Percentiles rank a stretch among this genome's conserved stretches.
phyloP scores from a whole-genome alignment of 2,113 vertebrate species.

The Brachypteracias leptosomus region DNA sequence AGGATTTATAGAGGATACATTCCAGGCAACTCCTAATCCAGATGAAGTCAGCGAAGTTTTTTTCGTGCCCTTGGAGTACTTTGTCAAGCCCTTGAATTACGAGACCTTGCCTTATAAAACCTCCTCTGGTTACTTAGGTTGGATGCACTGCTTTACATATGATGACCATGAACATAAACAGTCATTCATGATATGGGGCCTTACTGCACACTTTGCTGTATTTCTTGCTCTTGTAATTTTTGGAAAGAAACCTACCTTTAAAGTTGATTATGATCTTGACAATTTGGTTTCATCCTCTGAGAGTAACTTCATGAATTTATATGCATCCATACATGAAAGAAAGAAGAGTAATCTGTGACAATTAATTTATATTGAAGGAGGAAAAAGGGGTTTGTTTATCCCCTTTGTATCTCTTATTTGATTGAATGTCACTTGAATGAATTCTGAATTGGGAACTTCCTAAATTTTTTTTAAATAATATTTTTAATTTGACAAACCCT shows the following conservation, averaged over 20 bases:
- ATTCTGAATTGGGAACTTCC: not conserved
- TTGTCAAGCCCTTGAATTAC: conserved; percentile 75
- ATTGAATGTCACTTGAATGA: not conserved
- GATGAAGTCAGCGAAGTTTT: conserved; percentile 90
- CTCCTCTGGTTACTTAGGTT: not conserved
- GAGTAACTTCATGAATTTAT: conserved; percentile 13
- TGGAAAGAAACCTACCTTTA: conserved; percentile 77
- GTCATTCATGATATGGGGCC: conserved; percentile 83
- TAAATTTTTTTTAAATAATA: not conserved
- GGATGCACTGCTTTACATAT: conserved; percentile 79
- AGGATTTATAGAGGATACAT: conserved; percentile 85
- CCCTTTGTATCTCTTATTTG: not conserved
- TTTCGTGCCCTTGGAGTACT: conserved; percentile 85
- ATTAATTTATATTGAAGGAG: not conserved
- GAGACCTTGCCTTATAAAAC: not conserved
- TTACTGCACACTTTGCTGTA: conserved; percentile 83
- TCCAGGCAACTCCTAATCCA: conserved; percentile 81
- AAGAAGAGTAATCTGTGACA: conserved; percentile 80
- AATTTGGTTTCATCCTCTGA: conserved; percentile 68
- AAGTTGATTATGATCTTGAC: conserved; percentile 75
- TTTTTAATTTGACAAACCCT: not conserved
- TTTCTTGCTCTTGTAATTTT: conserved; percentile 79
- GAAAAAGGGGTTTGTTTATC: not conserved
- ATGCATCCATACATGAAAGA: not conserved
- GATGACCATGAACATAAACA: conserved; percentile 61